Conservation (phyloP, 2,888 invertebrate genomes). For the Nipponacmea schrenckii region DNA sequence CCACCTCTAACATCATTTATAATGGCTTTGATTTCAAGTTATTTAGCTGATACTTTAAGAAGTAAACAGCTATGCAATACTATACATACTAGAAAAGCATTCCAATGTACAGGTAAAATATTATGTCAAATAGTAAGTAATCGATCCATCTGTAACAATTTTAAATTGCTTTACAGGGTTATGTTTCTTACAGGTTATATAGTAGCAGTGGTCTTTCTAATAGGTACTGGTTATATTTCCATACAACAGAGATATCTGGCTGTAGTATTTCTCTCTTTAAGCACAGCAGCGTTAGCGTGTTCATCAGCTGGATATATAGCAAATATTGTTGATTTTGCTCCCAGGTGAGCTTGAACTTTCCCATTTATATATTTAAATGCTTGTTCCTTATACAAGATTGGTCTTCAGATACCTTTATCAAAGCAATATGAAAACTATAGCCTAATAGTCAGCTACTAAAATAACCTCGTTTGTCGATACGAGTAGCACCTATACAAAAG, state of each 20-base stretch:
- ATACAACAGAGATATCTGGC: conserved; percentile 43
- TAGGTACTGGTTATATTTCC: conserved; percentile 44
- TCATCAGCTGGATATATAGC: conserved; percentile 49
- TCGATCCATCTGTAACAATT: no score
- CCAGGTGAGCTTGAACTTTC: conserved; percentile 38
- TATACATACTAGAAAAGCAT: background rate
- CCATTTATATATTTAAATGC: background rate
- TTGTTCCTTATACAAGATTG: no score
- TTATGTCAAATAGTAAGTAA: no score
- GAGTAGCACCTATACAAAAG: no score
- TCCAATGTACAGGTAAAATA: background rate
- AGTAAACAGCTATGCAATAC: background rate
- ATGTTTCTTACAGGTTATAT: background rate
- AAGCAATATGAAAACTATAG: no score
- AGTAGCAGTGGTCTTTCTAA: conserved; percentile 29
- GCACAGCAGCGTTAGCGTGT: conserved; percentile 44
- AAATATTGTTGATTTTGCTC: conserved; percentile 58
- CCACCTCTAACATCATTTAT: background rate
- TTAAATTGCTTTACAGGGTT: no score
- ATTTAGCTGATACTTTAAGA: background rate
- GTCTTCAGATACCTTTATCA: no score
- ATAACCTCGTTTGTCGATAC: no score
- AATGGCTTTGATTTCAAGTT: background rate
- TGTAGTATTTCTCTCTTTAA: conserved; percentile 46
- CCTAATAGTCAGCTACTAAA: no score